Evolutionary conservation across 2,797 vertebrate species (phyloP).

Genomic region (Gastrophryne carolinensis): DNA sequence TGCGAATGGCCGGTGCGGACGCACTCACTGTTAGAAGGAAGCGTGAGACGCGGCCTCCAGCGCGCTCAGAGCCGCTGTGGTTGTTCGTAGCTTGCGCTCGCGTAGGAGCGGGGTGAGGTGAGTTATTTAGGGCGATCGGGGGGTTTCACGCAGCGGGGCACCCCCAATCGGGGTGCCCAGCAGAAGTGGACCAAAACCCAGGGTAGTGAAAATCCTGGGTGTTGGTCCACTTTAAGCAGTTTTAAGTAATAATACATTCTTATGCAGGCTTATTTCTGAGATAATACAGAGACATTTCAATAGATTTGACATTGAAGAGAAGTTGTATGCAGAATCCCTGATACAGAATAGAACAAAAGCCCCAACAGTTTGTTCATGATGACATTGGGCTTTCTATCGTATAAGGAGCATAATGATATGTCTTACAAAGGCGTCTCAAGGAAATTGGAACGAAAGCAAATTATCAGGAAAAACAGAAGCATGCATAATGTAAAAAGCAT

Average conservation of each 20-base stretch:
- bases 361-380: conserved; percentile 33
- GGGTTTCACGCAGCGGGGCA: too few relatives aligned
- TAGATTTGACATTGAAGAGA: conserved; percentile 6
- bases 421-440: background rate
- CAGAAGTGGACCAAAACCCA: too few relatives aligned
- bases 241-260: background rate
- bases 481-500: background rate
- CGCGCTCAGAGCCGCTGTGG: too few relatives aligned
- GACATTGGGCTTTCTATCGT: conserved; percentile 2
- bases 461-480: conserved; percentile 8
- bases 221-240: too few relatives aligned
- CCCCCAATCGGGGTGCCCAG: too few relatives aligned
- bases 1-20: too few relatives aligned
- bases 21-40: too few relatives aligned
- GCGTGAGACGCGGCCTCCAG: too few relatives aligned
- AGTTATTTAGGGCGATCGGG: too few relatives aligned
- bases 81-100: too few relatives aligned
- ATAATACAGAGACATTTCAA: background rate
- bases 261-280: background rate
- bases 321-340: background rate
- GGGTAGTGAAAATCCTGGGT: too few relatives aligned
- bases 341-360: conserved; percentile 6
- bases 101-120: too few relatives aligned
- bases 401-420: background rate
- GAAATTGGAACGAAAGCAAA: background rate